Percentiles rank a stretch among this genome's conserved stretches.
phyloP scores from a whole-genome alignment of 2,113 vertebrate genomes.

The Colossoma macropomum region DNA sequence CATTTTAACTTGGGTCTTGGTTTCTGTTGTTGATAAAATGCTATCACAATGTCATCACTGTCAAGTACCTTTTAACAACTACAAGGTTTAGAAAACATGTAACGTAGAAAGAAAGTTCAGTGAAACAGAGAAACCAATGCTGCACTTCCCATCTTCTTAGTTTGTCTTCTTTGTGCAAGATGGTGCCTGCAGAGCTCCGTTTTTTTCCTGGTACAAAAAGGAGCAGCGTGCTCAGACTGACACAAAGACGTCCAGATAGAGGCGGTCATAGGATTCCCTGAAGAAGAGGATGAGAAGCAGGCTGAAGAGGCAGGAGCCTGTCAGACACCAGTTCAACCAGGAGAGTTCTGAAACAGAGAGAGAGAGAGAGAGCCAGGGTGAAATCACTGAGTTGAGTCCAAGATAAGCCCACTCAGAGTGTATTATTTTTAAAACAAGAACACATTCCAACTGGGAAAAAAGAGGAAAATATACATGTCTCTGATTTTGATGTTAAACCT shows the following conservation, averaged over 20 bases:
- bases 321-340: constrained; percentile 98
- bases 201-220: neutral
- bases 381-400: neutral
- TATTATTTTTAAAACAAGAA: too few relatives aligned
- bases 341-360: constrained; percentile 83
- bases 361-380: neutral
- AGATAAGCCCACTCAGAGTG: too few relatives aligned
- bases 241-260: constrained; percentile 96
- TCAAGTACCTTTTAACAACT: constrained; percentile 46
- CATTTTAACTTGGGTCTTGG: neutral
- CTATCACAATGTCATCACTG: constrained; percentile 38
- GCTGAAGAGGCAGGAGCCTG: constrained; percentile 93
- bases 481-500: neutral
- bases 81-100: constrained; percentile 41
- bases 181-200: constrained; percentile 1
- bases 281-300: constrained; percentile 94
- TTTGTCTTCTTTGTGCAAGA: constrained; percentile 64
- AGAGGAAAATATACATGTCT: too few relatives aligned
- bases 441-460: too few relatives aligned
- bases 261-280: constrained; percentile 96
- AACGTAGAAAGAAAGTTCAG: neutral
- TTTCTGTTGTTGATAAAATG: constrained; percentile 32
- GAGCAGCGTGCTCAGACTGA: constrained; percentile 77
- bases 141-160: constrained; percentile 13
- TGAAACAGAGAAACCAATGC: constrained; percentile 45